Conservation (phyloP, 1,140 invertebrate species). For the Zaprionus kolodkinae region DNA sequence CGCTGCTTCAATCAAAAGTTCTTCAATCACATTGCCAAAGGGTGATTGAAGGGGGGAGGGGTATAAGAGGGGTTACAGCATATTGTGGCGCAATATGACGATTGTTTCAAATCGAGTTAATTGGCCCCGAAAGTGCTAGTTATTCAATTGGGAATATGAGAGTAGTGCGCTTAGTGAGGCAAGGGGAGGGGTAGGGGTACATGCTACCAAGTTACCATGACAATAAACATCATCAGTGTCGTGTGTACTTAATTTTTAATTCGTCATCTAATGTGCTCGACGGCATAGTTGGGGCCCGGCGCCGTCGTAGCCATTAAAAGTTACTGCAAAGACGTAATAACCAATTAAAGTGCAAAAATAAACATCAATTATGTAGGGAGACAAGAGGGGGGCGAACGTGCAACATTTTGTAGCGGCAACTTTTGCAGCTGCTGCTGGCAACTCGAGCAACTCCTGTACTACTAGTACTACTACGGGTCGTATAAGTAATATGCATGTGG, state of each 20-base stretch:
- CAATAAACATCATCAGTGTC: constrained; percentile 35
- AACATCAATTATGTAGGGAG: constrained; percentile 70
- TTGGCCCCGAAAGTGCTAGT: constrained; percentile 31
- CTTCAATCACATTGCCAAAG: constrained; percentile 20
- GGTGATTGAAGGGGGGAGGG: not conserved
- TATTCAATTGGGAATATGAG: constrained; percentile 38
- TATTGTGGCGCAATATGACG: constrained; percentile 8
- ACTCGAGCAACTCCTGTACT: not conserved
- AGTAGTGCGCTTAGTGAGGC: not conserved
- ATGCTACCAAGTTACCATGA: constrained; percentile 10
- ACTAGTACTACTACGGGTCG: not conserved
- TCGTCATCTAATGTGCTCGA: constrained; percentile 21
- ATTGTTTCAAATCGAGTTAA: constrained; percentile 42
- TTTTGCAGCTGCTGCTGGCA: not conserved
- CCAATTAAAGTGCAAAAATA: constrained; percentile 79
- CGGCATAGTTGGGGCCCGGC: constrained; percentile 6
- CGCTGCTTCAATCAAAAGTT: constrained; percentile 15
- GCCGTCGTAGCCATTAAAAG: constrained; percentile 52
- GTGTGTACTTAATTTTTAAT: constrained; percentile 45
- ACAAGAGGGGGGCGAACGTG: not conserved
- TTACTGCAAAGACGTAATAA: constrained; percentile 62
- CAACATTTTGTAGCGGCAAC: constrained; percentile 44
- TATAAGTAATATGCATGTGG: constrained; percentile 32
- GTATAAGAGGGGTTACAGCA: constrained; percentile 23
- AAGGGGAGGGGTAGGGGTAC: not conserved